Evolutionary conservation across 1,140 invertebrate species (phyloP), one percentile per base, ranked within the genome.

Genomic region (Acarapis woodi): DNA sequence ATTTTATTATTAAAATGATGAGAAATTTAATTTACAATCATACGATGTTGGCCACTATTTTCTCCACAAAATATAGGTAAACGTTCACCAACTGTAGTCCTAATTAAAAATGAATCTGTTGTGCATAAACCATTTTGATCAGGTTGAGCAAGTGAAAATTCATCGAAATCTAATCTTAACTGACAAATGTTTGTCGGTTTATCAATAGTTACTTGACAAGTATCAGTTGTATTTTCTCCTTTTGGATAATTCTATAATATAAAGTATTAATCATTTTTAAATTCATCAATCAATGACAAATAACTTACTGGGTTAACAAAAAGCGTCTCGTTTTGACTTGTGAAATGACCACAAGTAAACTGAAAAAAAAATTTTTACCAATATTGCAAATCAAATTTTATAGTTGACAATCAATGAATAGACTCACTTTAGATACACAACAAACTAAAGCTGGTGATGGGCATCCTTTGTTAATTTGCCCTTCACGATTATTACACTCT

Each of bases 251-350:
- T 70, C 70, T 9, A 60, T n/a, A n/a, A n/a, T n/a, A n/a, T n/a
- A n/a, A n/a, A n/a, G n/a, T n/a, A n/a, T n/a, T n/a, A n/a, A n/a
- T n/a, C n/a, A n/a, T n/a, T n/a, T n/a, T n/a, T n/a, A n/a, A n/a
- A n/a, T n/a, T n/a, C n/a, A n/a, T n/a, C n/a, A n/a, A n/a, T n/a
- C n/a, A n/a, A n/a, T n/a, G n/a, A n/a, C n/a, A n/a, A n/a, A n/a
- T n/a, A n/a, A n/a, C n/a, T n/a, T n/a, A n/a, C n/a, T n/a, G n/a
- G 59, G 51, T 77, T 77, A 4, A 77, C 72, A 47, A 80, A 80
- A 49, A 76, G 75, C 0, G 74, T 77, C 4, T 69, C 68, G 51
- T 82, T 82, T 48, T 76, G 68, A 15, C 61, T 58, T 1, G 71
- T 71, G 2, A 63, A 64, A 23, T 67, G 67, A 0, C 73, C 73